phyloP scores from a whole-genome alignment of 2,888 invertebrate species.

The Cephus runcator region DNA sequence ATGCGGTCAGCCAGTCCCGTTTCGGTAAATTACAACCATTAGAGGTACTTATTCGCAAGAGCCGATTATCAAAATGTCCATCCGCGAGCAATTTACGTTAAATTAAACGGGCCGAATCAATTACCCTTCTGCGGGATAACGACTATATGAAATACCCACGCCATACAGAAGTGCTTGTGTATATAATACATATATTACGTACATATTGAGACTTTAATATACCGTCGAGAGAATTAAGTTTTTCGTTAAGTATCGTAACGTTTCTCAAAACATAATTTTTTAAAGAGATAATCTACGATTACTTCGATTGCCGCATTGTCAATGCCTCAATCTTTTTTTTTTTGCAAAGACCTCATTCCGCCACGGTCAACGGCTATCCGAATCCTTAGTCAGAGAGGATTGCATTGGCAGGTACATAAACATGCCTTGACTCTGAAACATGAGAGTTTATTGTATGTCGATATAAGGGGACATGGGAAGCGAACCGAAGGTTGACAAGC shows the following conservation, averaged over 20 bases:
- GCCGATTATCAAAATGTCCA: conserved; percentile 50
- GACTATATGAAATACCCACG: neutral
- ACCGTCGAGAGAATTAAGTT: neutral
- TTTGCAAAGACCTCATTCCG: neutral
- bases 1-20: conserved; percentile 53
- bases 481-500: conserved; percentile 26
- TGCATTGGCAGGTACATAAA: conserved; percentile 4
- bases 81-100: conserved; percentile 55
- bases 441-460: conserved; percentile 6
- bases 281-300: neutral
- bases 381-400: conserved; percentile 6
- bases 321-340: neutral
- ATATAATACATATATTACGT: neutral
- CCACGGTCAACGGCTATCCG: neutral
- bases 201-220: neutral
- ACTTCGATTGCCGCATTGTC: neutral
- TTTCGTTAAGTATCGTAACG: neutral
- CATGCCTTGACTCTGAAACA: conserved; percentile 1
- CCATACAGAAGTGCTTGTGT: neutral
- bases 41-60: conserved; percentile 55
- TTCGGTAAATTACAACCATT: conserved; percentile 61
- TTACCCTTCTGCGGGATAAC: conserved; percentile 36
- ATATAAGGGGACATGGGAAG: conserved; percentile 26
- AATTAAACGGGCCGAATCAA: conserved; percentile 63
- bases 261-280: neutral